Base-by-base conservation (phyloP, 1,140 invertebrate genomes). In the Drosophila tani region DNA sequence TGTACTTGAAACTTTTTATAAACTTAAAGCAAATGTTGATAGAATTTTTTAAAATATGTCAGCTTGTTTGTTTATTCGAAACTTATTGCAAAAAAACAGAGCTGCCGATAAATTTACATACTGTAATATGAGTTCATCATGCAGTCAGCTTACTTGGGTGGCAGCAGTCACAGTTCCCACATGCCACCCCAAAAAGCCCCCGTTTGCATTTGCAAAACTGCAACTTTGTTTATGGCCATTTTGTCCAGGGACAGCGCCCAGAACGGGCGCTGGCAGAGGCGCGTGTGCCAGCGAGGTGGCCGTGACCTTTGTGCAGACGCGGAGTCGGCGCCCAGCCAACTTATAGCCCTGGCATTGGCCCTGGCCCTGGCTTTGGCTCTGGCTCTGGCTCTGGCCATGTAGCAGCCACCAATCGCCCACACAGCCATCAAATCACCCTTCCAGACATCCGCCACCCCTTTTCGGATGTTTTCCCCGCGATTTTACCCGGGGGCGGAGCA, bases 271-370 rank as follows among this genome's bases (percentile, higher is more conserved):
- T 43, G 50, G 59, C 55, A 67, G 64, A 65, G 68, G 55, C 58
- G 43, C 71, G 75, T 74, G 59, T 64, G 69, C 53, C 60, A 62
- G 63, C 62, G 62, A 50, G 47, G 29, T 86, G 83, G 47, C 83
- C 83, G 27, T 87, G 83, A 87, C 83, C 83, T 87, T 85, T 88
- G 66, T 88, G 84, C 76, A 80, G 84, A 68, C 66, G 70, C 68
- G 83, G 73, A 87, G 83, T 87, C 83, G 83, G 84, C 83, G 83
- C 83, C 67, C 67, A 87, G 76, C 55, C 79, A 87, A 82, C 83
- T 76, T 49, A 64, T 59, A 53, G 43, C 74, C 65, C 19, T 62
- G 74, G 40, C 64, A 47, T 47, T 79, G 81, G 77, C 60, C 66
- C 51, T 70, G 78, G 55, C 60, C 64, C 9, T 64, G 53, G 53